Evolutionary conservation across 2,888 invertebrate genomes (phyloP), one percentile per base, ranked within the genome.

Genomic region (Lepetodrilus schrolli): DNA sequence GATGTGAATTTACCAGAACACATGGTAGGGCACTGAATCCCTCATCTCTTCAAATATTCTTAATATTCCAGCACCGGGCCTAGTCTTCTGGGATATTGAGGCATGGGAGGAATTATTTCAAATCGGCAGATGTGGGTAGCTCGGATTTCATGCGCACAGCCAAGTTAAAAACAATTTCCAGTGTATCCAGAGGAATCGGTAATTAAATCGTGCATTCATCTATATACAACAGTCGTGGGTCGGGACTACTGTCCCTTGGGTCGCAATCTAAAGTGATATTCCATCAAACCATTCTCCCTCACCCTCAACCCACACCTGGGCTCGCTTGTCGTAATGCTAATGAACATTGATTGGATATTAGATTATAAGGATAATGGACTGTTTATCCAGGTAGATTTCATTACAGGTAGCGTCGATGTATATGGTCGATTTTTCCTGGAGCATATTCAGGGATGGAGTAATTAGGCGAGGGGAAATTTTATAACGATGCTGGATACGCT

Each of bases 381-480:
- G 58, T 58, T 58, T 58, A 58, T 58, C 26, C 58, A 58, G 58
- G 58, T 58, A 58, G 58, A 58, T 58, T 58, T 58, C 58, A 58
- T 58, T 58, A 58, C 58, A 58, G 58, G 58, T 58, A 58, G 34
- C 34, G 58, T 58, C 17, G 58, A 17, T 17, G 20, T n/a, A n/a
- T n/a, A n/a, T 48, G 17, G 58, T 58, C 58, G 58, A 58, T 58
- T 58, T 58, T 58, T 30, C 26, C 17, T n/a, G 58, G 58, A 10
- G 17, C 30, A 17, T 58, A 4, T 23, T 26, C 43, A 43, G 43
- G 43, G 43, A 17, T 13, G 43, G 43, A 17, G 43, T 17, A 43
- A 43, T 4, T 43, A 43, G 43, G 43, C 17, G n/a, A 43, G 43
- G 43, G 43, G 4, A 17, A n/a, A n/a, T n/a, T n/a, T n/a, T n/a